A percentile compares a stretch with the other conserved stretches of the same genome.
Conservation (phyloP, 2,113 vertebrate species). For the Sakesphorus luctuosus region DNA sequence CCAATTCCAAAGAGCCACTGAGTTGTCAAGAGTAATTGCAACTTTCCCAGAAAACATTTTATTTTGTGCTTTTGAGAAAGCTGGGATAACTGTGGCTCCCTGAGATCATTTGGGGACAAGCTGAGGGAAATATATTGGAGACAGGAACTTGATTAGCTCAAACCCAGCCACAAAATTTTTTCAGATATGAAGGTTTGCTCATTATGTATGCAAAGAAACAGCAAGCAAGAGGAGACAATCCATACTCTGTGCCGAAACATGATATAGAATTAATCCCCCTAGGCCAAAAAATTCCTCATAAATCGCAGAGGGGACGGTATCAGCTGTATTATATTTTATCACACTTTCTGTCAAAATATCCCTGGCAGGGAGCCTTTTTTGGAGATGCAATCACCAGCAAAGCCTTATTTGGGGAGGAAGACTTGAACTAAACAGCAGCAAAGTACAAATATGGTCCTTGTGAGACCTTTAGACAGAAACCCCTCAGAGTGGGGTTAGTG, state of each 20-base stretch:
- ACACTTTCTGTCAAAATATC: conserved; percentile 47
- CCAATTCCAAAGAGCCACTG: background rate
- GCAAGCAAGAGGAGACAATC: conserved; percentile 5
- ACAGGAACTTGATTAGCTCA: background rate
- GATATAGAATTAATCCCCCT: conserved; percentile 48
- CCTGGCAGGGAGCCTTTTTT: conserved; percentile 21
- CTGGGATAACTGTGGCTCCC: background rate
- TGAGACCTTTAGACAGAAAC: background rate
- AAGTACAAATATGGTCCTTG: background rate
- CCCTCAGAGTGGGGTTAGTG: background rate
- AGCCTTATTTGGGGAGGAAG: conserved; percentile 4
- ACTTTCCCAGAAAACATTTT: background rate
- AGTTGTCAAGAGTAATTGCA: background rate
- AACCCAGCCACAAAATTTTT: background rate
- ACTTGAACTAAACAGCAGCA: background rate
- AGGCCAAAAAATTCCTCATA: conserved; percentile 30
- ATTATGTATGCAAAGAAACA: conserved; percentile 17
- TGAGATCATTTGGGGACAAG: conserved; percentile 18
- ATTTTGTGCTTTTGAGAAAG: background rate
- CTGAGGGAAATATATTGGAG: background rate
- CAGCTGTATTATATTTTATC: conserved; percentile 46
- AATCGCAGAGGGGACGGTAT: conserved; percentile 10
- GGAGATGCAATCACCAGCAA: conserved; percentile 11
- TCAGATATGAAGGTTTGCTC: background rate
- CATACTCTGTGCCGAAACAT: background rate